Conservation (phyloP, 2,113 vertebrate genomes). For the Sylvia atricapilla region DNA sequence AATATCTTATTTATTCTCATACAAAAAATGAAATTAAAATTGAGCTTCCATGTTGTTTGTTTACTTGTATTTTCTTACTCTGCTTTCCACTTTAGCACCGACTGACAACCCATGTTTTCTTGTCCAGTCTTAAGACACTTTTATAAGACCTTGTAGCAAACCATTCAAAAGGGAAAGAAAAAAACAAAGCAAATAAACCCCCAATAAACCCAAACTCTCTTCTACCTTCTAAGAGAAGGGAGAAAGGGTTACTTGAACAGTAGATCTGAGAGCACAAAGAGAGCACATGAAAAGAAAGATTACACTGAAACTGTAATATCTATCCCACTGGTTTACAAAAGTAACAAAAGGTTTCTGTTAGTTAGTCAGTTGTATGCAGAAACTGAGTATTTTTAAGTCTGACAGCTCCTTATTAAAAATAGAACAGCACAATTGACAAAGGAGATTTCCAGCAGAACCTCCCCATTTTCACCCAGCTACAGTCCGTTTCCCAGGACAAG, state of each 20-base stretch:
- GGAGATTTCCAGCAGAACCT: not conserved
- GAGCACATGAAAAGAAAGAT: not conserved
- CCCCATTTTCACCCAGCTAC: not conserved
- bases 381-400: not conserved
- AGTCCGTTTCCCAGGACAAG: not conserved
- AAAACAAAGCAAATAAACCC: not conserved
- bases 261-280: not conserved
- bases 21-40: not conserved
- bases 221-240: not conserved
- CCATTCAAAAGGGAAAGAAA: not conserved
- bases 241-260: not conserved
- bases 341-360: not conserved
- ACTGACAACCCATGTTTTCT: not conserved
- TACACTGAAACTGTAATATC: not conserved
- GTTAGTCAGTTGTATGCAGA: not conserved
- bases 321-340: not conserved
- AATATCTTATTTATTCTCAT: not conserved
- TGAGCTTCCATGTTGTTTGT: not conserved
- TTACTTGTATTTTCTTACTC: not conserved
- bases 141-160: not conserved
- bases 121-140: not conserved
- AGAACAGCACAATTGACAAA: not conserved
- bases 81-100: not conserved
- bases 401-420: not conserved
- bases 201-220: not conserved